Percentiles rank a stretch among this genome's conserved stretches.
Conservation (phyloP, 2,888 invertebrate genomes). For the Eudasyphora cyanicolor region DNA sequence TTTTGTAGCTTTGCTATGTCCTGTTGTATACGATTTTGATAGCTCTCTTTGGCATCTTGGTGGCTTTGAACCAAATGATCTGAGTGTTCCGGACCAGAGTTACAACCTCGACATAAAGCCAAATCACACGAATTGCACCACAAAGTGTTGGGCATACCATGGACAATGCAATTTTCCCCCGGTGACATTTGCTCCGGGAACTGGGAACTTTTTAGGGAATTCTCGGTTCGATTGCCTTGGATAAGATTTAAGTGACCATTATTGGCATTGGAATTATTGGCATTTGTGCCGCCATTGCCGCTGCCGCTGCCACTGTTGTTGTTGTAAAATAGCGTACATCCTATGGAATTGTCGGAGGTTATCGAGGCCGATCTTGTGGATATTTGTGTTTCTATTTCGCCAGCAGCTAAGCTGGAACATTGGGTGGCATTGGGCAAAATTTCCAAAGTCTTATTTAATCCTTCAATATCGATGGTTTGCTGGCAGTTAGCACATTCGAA, state of each 20-base stretch:
- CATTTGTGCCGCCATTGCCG: conserved; percentile 9
- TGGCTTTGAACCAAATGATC: conserved; percentile 86
- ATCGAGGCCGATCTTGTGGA: conserved; percentile 54
- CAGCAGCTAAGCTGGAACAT: conserved; percentile 46
- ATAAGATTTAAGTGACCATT: conserved; percentile 42
- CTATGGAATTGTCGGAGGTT: conserved; percentile 51
- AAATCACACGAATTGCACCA: conserved; percentile 86
- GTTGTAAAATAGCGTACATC: conserved; percentile 49
- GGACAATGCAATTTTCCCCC: conserved; percentile 85
- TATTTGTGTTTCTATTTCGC: conserved; percentile 4
- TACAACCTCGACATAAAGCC: conserved; percentile 85
- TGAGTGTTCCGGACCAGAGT: conserved; percentile 84
- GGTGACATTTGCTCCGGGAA: conserved; percentile 58
- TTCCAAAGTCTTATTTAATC: conserved; percentile 41
- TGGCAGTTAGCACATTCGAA: conserved; percentile 86
- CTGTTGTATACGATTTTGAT: conserved; percentile 84
- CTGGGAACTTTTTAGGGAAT: conserved; percentile 47
- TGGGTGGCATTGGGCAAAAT: conserved; percentile 28
- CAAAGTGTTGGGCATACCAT: conserved; percentile 86
- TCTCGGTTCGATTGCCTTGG: background rate
- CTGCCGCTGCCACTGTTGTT: conserved; percentile 49
- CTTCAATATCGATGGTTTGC: conserved; percentile 85
- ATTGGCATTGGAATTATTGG: conserved; percentile 29
- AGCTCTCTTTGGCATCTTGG: conserved; percentile 85
- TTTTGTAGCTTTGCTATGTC: conserved; percentile 86